Evolutionary conservation across 2,888 invertebrate genomes (phyloP).

Genomic region (Acanthosepion esculentum): DNA sequence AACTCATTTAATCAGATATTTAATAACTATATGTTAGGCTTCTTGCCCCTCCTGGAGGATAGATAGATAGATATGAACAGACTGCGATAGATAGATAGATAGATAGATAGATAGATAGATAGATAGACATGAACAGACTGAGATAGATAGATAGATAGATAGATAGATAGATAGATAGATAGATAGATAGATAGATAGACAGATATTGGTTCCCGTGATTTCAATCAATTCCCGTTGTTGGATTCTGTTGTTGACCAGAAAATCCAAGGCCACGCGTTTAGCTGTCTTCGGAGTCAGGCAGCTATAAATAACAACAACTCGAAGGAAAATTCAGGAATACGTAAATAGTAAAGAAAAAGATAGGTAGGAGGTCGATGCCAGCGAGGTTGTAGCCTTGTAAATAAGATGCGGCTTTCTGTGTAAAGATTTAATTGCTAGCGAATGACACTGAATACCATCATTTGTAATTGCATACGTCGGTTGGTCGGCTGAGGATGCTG

Average conservation of each 20-base stretch:
- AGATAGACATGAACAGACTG: background rate
- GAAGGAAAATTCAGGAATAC: background rate
- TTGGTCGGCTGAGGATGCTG: background rate
- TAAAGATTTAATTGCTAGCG: constrained; percentile 1
- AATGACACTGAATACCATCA: background rate
- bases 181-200: too few species aligned
- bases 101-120: background rate
- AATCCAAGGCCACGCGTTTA: background rate
- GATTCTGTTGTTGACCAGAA: background rate
- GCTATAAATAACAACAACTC: background rate
- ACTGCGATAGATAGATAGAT: background rate
- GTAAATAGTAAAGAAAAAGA: background rate
- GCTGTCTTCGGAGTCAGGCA: background rate
- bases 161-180: background rate
- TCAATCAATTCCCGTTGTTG: background rate
- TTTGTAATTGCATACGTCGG: background rate
- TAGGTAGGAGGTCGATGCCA: background rate
- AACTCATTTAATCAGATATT: too few species aligned
- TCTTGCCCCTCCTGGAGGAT: background rate
- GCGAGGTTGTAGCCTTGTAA: constrained; percentile 6
- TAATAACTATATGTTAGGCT: too few species aligned
- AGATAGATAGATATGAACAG: background rate
- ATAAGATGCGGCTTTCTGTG: background rate
- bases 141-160: background rate
- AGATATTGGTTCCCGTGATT: background rate